These are phyloP conservation scores for Sebastes umbrosus DNA, from an alignment of 2,797 vertebrate genomes.

Conservation along the genomic window DNA sequence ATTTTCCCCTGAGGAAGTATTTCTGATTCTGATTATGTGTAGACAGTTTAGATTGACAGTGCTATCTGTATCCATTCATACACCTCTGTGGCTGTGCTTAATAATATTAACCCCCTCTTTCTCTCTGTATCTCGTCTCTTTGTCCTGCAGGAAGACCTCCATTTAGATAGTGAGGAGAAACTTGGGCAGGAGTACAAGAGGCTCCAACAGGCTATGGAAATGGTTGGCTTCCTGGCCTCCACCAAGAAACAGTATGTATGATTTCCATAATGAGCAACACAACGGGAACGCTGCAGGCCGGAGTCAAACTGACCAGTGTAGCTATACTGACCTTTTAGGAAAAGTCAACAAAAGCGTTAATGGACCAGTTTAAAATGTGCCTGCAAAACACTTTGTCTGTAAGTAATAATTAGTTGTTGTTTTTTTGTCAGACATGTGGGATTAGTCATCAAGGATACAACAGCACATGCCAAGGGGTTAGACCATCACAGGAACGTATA, in stretches of 20 bases:
- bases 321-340: neutral
- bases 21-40: neutral
- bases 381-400: neutral
- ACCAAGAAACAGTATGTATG: conserved; percentile 92
- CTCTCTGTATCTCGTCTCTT: neutral
- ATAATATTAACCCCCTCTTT: neutral
- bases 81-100: neutral
- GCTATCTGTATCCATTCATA: neutral
- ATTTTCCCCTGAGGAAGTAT: too few relatives aligned
- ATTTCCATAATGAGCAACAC: neutral
- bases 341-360: neutral
- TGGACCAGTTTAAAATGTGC: neutral
- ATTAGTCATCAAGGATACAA: neutral
- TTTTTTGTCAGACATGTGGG: neutral
- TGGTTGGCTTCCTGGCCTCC: conserved; percentile 95
- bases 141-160: conserved; percentile 84
- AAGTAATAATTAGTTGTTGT: neutral
- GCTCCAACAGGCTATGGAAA: conserved; percentile 97
- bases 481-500: neutral
- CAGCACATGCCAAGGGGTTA: neutral
- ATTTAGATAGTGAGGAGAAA: conserved; percentile 87
- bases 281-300: neutral
- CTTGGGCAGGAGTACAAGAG: conserved; percentile 89
- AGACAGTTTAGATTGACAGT: neutral
- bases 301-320: neutral